A percentile compares a stretch with the other conserved stretches of the same genome.
phyloP scores from a whole-genome alignment of 2,888 invertebrate genomes.

The Callyntrura sp. region DNA sequence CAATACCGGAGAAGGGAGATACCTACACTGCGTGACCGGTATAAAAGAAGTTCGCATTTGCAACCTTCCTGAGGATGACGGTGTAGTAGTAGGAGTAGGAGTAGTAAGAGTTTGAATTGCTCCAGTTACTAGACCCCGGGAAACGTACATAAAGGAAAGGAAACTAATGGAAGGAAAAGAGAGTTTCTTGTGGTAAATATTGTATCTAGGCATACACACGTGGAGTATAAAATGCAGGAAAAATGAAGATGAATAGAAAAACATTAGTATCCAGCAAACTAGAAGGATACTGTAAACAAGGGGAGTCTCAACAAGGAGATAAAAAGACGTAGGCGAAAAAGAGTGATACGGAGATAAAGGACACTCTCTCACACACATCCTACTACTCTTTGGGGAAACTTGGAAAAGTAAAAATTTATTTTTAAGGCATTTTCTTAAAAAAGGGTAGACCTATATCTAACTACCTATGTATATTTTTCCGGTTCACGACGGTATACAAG shows the following conservation, averaged over 20 bases:
- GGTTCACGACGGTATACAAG: too few relatives aligned
- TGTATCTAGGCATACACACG: neutral
- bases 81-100: neutral
- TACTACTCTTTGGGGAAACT: slow-evolving; percentile 21
- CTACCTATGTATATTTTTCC: too few relatives aligned
- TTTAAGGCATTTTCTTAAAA: neutral
- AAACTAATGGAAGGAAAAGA: slow-evolving; percentile 21
- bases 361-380: too few relatives aligned
- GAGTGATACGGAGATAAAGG: slow-evolving; percentile 32
- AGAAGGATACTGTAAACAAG: slow-evolving; percentile 19
- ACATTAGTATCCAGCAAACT: slow-evolving; percentile 18
- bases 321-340: slow-evolving; percentile 47
- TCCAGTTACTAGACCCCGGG: slow-evolving; percentile 28
- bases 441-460: too few relatives aligned
- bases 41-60: neutral
- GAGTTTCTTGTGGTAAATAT: neutral
- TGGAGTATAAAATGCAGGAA: neutral
- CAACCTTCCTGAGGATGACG: neutral
- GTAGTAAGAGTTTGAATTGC: slow-evolving; percentile 17
- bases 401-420: neutral
- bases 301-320: slow-evolving; percentile 45
- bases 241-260: slow-evolving; percentile 37
- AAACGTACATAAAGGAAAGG: slow-evolving; percentile 20
- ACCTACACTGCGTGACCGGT: neutral
- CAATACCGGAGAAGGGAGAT: neutral